Percentiles rank a stretch among this genome's conserved stretches.
Conservation (phyloP, 2,888 invertebrate species). For the Agriopis leucophaearia region DNA sequence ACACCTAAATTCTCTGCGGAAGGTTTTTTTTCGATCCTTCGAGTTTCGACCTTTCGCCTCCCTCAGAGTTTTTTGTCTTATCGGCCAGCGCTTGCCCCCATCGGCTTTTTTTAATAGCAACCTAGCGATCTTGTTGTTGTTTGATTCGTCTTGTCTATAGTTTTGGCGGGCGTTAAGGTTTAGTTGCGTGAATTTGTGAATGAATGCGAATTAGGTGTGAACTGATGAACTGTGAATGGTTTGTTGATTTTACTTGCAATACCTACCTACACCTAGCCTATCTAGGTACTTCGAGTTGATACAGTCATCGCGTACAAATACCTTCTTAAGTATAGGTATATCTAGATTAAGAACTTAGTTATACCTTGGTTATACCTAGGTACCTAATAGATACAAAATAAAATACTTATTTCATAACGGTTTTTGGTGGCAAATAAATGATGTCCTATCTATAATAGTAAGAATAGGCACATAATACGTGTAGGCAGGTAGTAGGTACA, state of each 20-base stretch:
- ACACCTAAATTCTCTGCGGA: conserved; percentile 85
- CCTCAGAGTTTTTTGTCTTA: conserved; percentile 61
- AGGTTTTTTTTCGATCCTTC: conserved; percentile 71
- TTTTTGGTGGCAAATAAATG: too few relatives aligned
- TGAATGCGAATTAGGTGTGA: conserved; percentile 57
- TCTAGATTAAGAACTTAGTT: too few relatives aligned
- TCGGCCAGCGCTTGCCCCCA: conserved; percentile 1
- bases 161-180: conserved; percentile 55
- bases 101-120: neutral
- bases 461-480: too few relatives aligned
- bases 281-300: too few relatives aligned
- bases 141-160: conserved; percentile 64
- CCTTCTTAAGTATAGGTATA: too few relatives aligned
- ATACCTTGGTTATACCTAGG: too few relatives aligned
- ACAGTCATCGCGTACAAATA: too few relatives aligned
- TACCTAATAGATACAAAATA: too few relatives aligned
- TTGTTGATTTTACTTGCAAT: conserved; percentile 53
- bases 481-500: too few relatives aligned
- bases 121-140: conserved; percentile 69
- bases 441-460: too few relatives aligned
- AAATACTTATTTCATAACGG: too few relatives aligned
- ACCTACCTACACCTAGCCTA: neutral
- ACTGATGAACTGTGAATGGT: conserved; percentile 55
- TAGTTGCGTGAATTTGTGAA: conserved; percentile 55
- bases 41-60: conserved; percentile 54